phyloP scores from a whole-genome alignment of 1,140 invertebrate genomes.

The Medauroidea extradentata region DNA sequence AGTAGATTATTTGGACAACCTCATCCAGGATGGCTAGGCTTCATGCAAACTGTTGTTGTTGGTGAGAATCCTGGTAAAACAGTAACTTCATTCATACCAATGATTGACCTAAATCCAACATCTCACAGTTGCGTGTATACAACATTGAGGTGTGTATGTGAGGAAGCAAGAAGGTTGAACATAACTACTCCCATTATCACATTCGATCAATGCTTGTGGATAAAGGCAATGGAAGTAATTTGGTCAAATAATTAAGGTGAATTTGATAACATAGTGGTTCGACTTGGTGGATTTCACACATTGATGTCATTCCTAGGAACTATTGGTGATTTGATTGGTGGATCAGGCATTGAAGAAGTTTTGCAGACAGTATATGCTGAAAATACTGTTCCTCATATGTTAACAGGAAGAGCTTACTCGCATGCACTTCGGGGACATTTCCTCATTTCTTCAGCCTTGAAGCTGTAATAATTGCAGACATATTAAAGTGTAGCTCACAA shows the following conservation, averaged over 20 bases:
- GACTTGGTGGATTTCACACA: constrained; percentile 36
- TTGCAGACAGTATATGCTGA: constrained; percentile 33
- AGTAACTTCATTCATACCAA: constrained; percentile 19
- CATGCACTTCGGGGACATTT: constrained; percentile 38
- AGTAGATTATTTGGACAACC: not conserved
- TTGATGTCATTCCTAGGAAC: constrained; percentile 40
- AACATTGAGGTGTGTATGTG: constrained; percentile 14
- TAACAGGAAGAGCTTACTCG: constrained; percentile 32
- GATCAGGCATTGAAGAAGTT: constrained; percentile 38
- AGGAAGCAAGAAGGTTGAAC: constrained; percentile 10
- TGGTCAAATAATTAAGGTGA: constrained; percentile 1
- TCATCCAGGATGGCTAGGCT: constrained; percentile 31
- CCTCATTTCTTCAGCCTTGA: too few relatives aligned
- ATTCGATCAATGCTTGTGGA: constrained; percentile 33
- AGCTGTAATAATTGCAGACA: constrained; percentile 32
- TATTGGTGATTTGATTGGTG: constrained; percentile 42
- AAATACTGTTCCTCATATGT: constrained; percentile 39
- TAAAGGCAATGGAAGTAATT: constrained; percentile 44
- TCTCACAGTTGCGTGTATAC: constrained; percentile 22
- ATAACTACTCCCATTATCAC: constrained; percentile 24
- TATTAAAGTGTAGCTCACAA: constrained; percentile 25
- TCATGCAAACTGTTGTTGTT: constrained; percentile 25
- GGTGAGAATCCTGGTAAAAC: constrained; percentile 18
- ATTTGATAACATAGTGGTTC: constrained; percentile 15
- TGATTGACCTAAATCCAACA: constrained; percentile 20